A percentile compares a stretch with the other conserved stretches of the same genome.
Evolutionary conservation across 2,113 vertebrate genomes (phyloP).

Genomic region (Hydrolagus affinis): DNA sequence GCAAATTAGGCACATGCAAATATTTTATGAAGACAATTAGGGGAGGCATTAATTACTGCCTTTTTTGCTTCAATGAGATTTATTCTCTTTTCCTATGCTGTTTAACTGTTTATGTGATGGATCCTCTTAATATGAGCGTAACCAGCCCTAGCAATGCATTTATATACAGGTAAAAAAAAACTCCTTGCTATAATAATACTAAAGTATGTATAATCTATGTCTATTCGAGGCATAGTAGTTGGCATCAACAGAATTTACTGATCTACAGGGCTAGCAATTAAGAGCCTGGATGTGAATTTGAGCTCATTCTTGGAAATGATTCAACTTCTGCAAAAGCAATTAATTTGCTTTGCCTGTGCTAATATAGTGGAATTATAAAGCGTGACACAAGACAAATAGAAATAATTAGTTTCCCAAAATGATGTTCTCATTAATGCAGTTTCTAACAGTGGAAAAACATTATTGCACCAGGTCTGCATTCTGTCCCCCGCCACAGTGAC

Average conservation of each 20-base stretch:
- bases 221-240: constrained; percentile 60
- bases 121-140: constrained; percentile 98
- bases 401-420: constrained; percentile 99
- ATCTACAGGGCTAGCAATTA: constrained; percentile 76
- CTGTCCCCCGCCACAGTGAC: constrained; percentile 56
- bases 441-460: constrained; percentile 75
- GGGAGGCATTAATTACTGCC: constrained; percentile 99
- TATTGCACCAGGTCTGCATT: constrained; percentile 73
- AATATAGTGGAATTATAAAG: constrained; percentile 99
- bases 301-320: constrained; percentile 92
- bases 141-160: constrained; percentile 68
- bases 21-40: constrained; percentile 99
- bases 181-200: background rate
- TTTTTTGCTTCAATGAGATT: constrained; percentile 99
- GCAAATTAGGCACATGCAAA: constrained; percentile 99
- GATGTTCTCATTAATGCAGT: constrained; percentile 98
- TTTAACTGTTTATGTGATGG: constrained; percentile 99
- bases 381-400: constrained; percentile 99
- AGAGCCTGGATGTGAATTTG: constrained; percentile 81
- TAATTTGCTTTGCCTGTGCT: constrained; percentile 99
- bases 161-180: background rate
- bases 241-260: constrained; percentile 80
- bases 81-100: constrained; percentile 99
- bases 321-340: constrained; percentile 99
- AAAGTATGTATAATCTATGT: background rate